A percentile compares a stretch with the other conserved stretches of the same genome.
These are phyloP conservation scores for Chelonia mydas DNA, from an alignment of 2,797 vertebrate species.

Conservation along the genomic window DNA sequence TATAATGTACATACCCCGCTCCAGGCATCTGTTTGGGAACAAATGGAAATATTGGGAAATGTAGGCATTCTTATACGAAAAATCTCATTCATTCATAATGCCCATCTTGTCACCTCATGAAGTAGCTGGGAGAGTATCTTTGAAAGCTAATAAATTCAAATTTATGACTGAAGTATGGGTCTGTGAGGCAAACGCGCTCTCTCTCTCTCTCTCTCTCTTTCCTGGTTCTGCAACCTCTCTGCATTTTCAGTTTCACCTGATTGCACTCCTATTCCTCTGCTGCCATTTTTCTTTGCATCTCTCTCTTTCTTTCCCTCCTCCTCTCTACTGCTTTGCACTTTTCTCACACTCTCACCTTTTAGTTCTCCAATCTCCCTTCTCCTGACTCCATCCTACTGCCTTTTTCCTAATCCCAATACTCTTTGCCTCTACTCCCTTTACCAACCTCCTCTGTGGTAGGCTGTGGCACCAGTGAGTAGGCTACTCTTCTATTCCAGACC, in stretches of 20 bases:
- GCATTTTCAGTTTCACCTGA: neutral
- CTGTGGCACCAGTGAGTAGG: accelerated
- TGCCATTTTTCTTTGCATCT: neutral
- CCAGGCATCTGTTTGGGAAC: conserved; percentile 14
- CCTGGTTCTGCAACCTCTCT: neutral
- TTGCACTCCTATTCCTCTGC: neutral
- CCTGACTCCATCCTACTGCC: neutral
- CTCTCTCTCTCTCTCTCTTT: neutral
- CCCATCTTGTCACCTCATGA: neutral
- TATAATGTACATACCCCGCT: neutral
- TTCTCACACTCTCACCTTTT: too few relatives aligned
- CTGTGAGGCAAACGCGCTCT: neutral
- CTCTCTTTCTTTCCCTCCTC: neutral
- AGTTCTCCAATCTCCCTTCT: too few relatives aligned
- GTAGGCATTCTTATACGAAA: neutral
- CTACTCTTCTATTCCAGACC: neutral
- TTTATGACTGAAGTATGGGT: neutral
- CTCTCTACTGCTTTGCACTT: too few relatives aligned
- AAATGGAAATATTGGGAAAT: neutral
- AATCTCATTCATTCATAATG: neutral
- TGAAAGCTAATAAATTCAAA: neutral
- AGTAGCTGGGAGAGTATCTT: neutral
- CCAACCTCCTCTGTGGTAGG: neutral
- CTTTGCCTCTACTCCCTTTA: neutral
- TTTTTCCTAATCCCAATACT: neutral